A percentile compares a stretch with the other conserved stretches of the same genome.
These are phyloP conservation scores for Torymus tubicola DNA, from an alignment of 2,888 invertebrate species.

Conservation along the genomic window DNA sequence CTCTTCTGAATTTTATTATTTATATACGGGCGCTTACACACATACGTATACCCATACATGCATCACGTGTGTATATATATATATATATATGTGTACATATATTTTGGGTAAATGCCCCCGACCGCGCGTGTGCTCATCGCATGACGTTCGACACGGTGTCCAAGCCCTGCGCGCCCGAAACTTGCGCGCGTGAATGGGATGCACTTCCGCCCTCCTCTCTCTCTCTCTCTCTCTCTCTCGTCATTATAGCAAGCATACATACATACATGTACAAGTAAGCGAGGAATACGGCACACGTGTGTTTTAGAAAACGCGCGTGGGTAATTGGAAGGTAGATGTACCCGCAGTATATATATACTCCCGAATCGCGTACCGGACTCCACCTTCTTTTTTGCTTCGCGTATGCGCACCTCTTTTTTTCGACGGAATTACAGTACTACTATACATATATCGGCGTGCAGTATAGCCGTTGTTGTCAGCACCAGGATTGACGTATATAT, in stretches of 20 bases:
- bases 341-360: neutral
- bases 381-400: conserved; percentile 32
- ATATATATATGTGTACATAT: neutral
- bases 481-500: neutral
- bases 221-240: neutral
- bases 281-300: conserved; percentile 49
- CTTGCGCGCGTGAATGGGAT: conserved; percentile 42
- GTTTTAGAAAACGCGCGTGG: conserved; percentile 62
- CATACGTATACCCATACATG: conserved; percentile 24
- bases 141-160: conserved; percentile 2
- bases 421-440: conserved; percentile 2
- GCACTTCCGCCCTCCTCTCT: conserved; percentile 41
- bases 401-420: neutral
- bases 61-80: too few relatives aligned
- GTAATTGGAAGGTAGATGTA: conserved; percentile 61
- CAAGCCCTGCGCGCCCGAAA: neutral
- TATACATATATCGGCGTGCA: too few relatives aligned
- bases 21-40: conserved; percentile 40
- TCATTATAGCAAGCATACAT: neutral
- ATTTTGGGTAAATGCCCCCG: conserved; percentile 43
- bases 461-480: conserved; percentile 40
- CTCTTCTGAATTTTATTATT: conserved; percentile 37
- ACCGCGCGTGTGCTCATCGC: conserved; percentile 2
- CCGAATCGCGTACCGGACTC: conserved; percentile 53
- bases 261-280: neutral